Conservation (phyloP, 1,140 invertebrate genomes). For the Drosophila pectinifera region DNA sequence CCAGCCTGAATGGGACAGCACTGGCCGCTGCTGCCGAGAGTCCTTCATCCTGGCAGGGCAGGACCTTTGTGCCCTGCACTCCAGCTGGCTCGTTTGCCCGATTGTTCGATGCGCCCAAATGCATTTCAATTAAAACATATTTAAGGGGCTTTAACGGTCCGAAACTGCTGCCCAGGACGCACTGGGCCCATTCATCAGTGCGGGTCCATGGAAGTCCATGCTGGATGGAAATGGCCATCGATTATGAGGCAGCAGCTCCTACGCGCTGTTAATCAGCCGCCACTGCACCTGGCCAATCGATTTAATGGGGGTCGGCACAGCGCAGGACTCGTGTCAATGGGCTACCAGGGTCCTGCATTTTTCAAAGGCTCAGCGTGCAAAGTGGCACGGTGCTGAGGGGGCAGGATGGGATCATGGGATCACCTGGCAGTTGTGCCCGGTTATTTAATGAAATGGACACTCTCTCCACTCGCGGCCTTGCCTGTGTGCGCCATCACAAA, state of each 20-base stretch:
- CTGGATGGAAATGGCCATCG: slow-evolving; percentile 33
- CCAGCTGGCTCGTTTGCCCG: slow-evolving; percentile 35
- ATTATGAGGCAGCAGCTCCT: slow-evolving; percentile 54
- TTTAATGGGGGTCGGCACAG: slow-evolving; percentile 26
- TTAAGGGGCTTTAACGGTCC: slow-evolving; percentile 56
- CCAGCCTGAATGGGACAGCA: slow-evolving; percentile 4
- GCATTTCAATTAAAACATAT: slow-evolving; percentile 81
- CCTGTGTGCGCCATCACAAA: slow-evolving; percentile 8
- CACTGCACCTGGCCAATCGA: slow-evolving; percentile 36
- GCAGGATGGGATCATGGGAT: slow-evolving; percentile 31
- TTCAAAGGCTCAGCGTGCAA: slow-evolving; percentile 30
- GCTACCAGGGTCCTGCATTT: slow-evolving; percentile 22
- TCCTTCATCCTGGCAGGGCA: not conserved
- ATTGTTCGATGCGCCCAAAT: slow-evolving; percentile 66
- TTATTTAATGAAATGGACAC: slow-evolving; percentile 54
- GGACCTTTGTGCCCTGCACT: slow-evolving; percentile 34
- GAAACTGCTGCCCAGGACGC: slow-evolving; percentile 15
- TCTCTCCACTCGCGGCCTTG: not conserved
- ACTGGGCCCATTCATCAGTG: slow-evolving; percentile 61
- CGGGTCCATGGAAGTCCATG: slow-evolving; percentile 1
- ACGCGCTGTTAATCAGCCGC: slow-evolving; percentile 59
- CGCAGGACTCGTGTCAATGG: slow-evolving; percentile 29
- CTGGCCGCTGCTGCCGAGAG: slow-evolving; percentile 17
- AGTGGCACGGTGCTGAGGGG: not conserved
- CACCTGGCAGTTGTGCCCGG: slow-evolving; percentile 27